These are phyloP conservation scores for Kryptopterus vitreolus DNA, from an alignment of 2,797 vertebrate genomes.

Conservation along the genomic window DNA sequence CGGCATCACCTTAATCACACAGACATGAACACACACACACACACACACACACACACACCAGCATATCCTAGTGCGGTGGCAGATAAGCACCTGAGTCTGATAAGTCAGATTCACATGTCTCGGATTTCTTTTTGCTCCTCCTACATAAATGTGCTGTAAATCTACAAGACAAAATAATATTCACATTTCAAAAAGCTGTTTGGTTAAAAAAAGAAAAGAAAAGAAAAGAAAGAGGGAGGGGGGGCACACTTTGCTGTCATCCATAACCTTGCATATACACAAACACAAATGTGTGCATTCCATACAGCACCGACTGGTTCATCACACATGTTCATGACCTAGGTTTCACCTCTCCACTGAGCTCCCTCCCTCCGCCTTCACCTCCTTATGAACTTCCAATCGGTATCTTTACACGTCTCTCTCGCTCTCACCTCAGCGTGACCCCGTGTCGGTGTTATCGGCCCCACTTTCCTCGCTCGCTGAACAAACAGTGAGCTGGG, in stretches of 20 bases:
- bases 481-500: conserved; percentile 61
- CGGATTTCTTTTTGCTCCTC: conserved; percentile 35
- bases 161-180: conserved; percentile 2
- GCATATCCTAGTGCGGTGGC: neutral
- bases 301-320: conserved; percentile 55
- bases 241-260: conserved; percentile 14
- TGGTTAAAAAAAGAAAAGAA: neutral
- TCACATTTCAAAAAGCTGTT: neutral
- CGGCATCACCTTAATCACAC: conserved; percentile 28
- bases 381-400: conserved; percentile 88
- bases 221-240: neutral
- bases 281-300: conserved; percentile 57
- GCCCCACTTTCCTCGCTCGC: conserved; percentile 53
- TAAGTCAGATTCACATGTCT: conserved; percentile 55
- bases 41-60: conserved; percentile 11
- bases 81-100: conserved; percentile 55
- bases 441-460: conserved; percentile 69
- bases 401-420: conserved; percentile 78
- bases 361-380: conserved; percentile 79
- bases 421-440: conserved; percentile 78
- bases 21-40: conserved; percentile 35
- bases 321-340: conserved; percentile 58
- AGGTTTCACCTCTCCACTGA: conserved; percentile 73
- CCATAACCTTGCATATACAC: conserved; percentile 38
- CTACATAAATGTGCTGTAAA: conserved; percentile 33